Percentiles rank a stretch among this genome's conserved stretches.
Conservation (phyloP, 2,888 invertebrate species). For the Diploptera punctata region DNA sequence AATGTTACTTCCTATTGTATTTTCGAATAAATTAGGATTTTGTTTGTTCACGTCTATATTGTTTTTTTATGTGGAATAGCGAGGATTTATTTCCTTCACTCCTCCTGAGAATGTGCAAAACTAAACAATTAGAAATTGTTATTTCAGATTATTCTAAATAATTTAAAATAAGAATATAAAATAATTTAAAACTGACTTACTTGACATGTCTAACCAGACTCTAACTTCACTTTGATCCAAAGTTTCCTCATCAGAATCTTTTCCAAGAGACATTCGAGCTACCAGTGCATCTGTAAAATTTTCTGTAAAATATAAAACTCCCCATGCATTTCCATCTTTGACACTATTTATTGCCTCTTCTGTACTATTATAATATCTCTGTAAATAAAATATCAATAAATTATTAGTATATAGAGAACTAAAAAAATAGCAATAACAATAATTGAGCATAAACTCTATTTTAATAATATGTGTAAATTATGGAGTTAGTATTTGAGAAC, state of each 20-base stretch:
- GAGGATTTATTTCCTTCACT: no score
- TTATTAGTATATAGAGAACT: not conserved
- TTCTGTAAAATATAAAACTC: slow-evolving; percentile 84
- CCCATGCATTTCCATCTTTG: slow-evolving; percentile 82
- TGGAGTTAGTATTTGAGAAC: no score
- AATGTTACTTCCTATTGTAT: no score
- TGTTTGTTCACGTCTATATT: no score
- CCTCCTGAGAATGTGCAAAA: no score
- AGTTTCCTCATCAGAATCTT: slow-evolving; percentile 85
- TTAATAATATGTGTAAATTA: not conserved
- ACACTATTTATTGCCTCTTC: slow-evolving; percentile 76
- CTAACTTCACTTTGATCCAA: slow-evolving; percentile 86
- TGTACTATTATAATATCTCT: slow-evolving; percentile 69
- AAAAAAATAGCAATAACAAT: not conserved
- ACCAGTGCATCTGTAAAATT: slow-evolving; percentile 89
- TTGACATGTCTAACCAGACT: slow-evolving; percentile 93
- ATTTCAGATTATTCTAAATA: no score
- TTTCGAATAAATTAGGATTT: no score
- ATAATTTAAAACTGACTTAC: slow-evolving; percentile 63
- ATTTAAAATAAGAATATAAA: no score
- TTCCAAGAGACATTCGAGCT: slow-evolving; percentile 79
- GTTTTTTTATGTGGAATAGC: no score
- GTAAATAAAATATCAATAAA: slow-evolving; percentile 33
- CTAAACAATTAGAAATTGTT: no score
- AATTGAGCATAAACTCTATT: not conserved